Conservation (phyloP, 2,113 vertebrate species). For the Alethe diademata region DNA sequence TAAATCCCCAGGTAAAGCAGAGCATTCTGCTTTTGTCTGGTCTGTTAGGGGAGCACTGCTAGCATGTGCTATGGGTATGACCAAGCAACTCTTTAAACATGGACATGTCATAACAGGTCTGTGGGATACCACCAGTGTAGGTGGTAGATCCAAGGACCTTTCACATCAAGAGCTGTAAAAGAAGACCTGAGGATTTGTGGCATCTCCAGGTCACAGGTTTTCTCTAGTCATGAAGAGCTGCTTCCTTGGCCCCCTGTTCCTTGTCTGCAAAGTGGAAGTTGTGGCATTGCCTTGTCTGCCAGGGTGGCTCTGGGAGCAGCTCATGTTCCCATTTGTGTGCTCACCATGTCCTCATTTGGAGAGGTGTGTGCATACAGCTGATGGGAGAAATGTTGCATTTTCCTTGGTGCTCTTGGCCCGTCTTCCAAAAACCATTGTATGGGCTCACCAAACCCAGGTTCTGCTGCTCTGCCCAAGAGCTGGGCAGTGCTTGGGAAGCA, state of each 20-base stretch:
- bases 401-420: neutral
- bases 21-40: neutral
- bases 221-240: neutral
- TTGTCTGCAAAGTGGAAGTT: neutral
- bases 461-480: neutral
- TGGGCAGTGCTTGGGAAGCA: neutral
- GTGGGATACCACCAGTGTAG: rapidly evolving
- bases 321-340: rapidly evolving
- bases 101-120: rapidly evolving
- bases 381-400: neutral
- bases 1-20: slow-evolving; percentile 40
- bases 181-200: neutral
- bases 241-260: rapidly evolving
- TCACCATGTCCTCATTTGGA: neutral
- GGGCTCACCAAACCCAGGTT: neutral
- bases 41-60: neutral
- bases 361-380: neutral
- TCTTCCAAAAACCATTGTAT: rapidly evolving
- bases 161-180: neutral
- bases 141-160: neutral
- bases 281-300: neutral
- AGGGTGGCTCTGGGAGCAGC: neutral
- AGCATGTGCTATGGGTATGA: rapidly evolving
- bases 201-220: neutral
- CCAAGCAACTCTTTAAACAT: neutral